Percentiles rank a stretch among this genome's conserved stretches.
Evolutionary conservation across 2,888 invertebrate species (phyloP).

Genomic region (Epistrophe grossulariae): DNA sequence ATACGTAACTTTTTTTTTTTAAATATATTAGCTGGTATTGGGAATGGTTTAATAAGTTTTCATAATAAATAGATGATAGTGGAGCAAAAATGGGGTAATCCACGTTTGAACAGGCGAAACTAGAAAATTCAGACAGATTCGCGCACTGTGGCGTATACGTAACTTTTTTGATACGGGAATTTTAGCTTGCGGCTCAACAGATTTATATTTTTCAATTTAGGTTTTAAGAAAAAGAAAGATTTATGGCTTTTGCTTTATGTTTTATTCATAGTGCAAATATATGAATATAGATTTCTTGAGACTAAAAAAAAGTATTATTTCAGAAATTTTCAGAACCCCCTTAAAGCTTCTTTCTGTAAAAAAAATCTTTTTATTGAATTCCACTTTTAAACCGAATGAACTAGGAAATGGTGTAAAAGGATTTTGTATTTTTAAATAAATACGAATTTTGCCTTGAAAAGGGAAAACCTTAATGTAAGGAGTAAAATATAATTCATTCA

Average conservation of each 20-base stretch:
- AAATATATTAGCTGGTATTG: not conserved
- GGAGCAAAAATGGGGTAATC: not conserved
- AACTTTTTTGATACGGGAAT: not conserved
- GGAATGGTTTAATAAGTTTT: not conserved
- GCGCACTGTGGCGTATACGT: not conserved
- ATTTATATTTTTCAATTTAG: no score
- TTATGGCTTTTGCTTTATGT: no score
- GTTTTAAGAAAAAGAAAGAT: no score
- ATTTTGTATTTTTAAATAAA: not conserved
- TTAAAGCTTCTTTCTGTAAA: no score
- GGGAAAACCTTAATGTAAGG: not conserved
- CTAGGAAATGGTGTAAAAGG: not conserved
- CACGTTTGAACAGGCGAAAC: not conserved
- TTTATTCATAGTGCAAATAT: no score
- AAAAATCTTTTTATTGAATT: no score
- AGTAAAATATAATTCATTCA: not conserved
- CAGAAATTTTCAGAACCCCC: no score
- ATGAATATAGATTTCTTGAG: no score
- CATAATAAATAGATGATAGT: not conserved
- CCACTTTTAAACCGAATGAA: not conserved
- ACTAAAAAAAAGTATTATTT: no score
- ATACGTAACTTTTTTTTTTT: slow-evolving; percentile 18
- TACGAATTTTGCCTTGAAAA: not conserved
- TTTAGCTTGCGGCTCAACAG: no score
- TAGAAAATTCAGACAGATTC: no score